Percentiles rank a stretch among this genome's conserved stretches.
Evolutionary conservation across 2,797 vertebrate species (phyloP).

Genomic region (Linurgus olivaceus): DNA sequence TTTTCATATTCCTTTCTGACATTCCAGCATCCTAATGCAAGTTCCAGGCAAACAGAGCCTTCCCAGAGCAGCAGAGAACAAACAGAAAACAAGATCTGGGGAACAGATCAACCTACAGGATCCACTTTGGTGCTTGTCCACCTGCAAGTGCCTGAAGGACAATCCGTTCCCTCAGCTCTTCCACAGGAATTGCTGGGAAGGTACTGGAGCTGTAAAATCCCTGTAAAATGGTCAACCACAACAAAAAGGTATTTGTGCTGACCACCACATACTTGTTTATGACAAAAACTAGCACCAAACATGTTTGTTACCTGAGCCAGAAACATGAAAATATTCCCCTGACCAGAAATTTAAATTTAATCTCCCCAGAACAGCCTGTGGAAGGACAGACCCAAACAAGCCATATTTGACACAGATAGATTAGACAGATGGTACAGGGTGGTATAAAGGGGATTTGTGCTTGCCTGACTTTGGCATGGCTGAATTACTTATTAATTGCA

Average conservation of each 20-base stretch:
- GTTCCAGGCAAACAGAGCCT: background rate
- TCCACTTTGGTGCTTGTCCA: background rate
- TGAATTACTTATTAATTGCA: conserved; percentile 36
- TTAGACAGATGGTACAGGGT: conserved; percentile 47
- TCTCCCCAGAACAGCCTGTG: background rate
- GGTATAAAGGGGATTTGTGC: conserved; percentile 42
- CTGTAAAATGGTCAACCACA: background rate
- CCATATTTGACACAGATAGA: conserved; percentile 47
- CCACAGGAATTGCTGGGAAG: background rate
- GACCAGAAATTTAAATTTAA: background rate
- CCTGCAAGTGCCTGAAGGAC: background rate
- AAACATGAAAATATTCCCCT: background rate
- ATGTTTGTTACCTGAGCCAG: background rate
- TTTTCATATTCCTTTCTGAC: background rate
- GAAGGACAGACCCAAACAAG: conserved; percentile 38
- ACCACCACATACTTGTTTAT: background rate
- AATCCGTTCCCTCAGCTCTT: background rate
- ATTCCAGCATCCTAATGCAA: background rate
- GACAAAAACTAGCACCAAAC: background rate
- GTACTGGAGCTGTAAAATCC: background rate
- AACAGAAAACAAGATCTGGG: background rate
- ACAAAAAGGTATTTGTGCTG: background rate
- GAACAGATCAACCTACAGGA: background rate
- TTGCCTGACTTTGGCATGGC: background rate
- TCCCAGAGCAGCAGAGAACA: background rate